A percentile compares a stretch with the other conserved stretches of the same genome.
Evolutionary conservation across 1,140 invertebrate genomes (phyloP).

Genomic region (Amphibalanus amphitrite): DNA sequence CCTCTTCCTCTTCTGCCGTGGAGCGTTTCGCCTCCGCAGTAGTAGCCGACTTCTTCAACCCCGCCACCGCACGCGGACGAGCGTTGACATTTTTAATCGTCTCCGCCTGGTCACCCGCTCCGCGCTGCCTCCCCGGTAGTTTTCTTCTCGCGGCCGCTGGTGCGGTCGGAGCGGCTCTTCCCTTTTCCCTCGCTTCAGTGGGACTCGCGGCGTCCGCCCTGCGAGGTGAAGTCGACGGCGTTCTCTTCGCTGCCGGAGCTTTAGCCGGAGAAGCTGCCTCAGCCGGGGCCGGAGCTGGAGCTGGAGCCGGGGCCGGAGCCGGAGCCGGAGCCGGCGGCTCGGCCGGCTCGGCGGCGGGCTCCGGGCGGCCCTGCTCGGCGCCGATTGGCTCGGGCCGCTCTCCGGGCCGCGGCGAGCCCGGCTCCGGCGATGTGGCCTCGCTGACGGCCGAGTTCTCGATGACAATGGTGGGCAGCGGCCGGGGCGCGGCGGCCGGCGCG

Average conservation of each 20-base stretch:
- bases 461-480: constrained; percentile 27
- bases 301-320: no score
- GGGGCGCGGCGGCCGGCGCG: constrained; percentile 18
- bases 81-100: neutral
- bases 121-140: no score
- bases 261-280: no score
- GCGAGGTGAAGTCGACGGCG: no score
- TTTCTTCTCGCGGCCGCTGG: no score
- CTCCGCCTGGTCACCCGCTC: neutral
- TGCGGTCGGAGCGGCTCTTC: no score
- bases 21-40: neutral
- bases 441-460: constrained; percentile 19
- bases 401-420: neutral
- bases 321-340: no score
- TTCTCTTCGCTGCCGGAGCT: no score
- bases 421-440: neutral
- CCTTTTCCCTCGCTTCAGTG: no score
- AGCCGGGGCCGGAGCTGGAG: no score
- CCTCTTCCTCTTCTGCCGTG: neutral
- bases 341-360: neutral
- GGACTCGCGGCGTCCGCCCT: no score
- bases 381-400: neutral
- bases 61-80: no score
- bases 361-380: neutral
- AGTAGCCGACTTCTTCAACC: neutral